A percentile compares a stretch with the other conserved stretches of the same genome.
Conservation (phyloP, 1,140 invertebrate species). For the Tribolium castaneum region DNA sequence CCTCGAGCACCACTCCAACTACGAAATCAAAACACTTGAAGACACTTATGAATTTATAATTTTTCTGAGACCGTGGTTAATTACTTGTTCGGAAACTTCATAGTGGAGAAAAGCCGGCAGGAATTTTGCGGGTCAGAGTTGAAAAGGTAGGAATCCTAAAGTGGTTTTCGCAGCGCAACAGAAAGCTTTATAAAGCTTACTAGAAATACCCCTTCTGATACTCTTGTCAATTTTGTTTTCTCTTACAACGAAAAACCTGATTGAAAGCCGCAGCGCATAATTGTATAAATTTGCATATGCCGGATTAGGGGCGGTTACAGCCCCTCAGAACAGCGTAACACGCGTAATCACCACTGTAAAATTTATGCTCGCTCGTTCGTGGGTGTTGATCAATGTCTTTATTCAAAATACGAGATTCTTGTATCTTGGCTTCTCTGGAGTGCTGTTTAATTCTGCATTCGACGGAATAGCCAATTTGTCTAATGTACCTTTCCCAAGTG, state of each 20-base stretch:
- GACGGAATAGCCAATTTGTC: slow-evolving; percentile 27
- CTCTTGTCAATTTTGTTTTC: slow-evolving; percentile 10
- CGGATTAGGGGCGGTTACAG: not conserved
- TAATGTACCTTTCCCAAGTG: slow-evolving; percentile 11
- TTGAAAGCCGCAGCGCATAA: not conserved
- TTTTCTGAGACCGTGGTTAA: not conserved
- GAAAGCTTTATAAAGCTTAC: slow-evolving; percentile 18
- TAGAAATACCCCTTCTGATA: slow-evolving; percentile 5
- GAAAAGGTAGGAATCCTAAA: slow-evolving; percentile 15
- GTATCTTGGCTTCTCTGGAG: not conserved
- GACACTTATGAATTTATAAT: not conserved
- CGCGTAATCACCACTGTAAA: not conserved
- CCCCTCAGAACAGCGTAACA: not conserved
- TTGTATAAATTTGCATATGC: slow-evolving; percentile 9
- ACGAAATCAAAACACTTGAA: not conserved
- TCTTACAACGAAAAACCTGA: not conserved
- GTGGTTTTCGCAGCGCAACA: not conserved
- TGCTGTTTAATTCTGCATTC: slow-evolving; percentile 23
- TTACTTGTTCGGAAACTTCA: not conserved
- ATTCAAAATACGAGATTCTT: not conserved
- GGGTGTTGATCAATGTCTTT: slow-evolving; percentile 6
- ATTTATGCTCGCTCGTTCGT: not conserved
- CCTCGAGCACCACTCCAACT: too few species aligned
- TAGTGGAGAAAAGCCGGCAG: not conserved
- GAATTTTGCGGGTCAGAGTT: not conserved